These are phyloP conservation scores for Rhopalosiphum padi DNA, from an alignment of 1,140 invertebrate genomes.

Conservation along the genomic window DNA sequence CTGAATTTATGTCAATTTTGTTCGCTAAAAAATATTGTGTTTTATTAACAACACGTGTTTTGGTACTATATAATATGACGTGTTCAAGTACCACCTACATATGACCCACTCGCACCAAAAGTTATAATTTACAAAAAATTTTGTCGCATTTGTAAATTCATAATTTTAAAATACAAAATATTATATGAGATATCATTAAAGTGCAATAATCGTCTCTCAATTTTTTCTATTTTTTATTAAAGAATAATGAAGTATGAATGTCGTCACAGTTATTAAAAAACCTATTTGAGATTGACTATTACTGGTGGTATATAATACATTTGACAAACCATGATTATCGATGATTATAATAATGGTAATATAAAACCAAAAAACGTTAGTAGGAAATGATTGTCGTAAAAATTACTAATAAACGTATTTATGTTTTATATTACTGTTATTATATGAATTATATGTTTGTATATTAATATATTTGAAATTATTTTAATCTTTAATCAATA, in stretches of 20 bases:
- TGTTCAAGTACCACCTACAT: background rate
- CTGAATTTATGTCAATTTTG: background rate
- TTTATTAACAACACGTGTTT: background rate
- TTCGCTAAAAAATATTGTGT: background rate
- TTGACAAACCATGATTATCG: background rate
- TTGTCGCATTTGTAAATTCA: background rate
- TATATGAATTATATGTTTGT: background rate
- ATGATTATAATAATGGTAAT: background rate
- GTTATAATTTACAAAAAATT: background rate
- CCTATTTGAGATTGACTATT: background rate
- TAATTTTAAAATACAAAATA: background rate
- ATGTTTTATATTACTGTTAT: background rate
- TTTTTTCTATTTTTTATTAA: too few species aligned
- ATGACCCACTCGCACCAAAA: background rate
- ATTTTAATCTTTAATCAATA: background rate
- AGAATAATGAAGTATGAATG: background rate
- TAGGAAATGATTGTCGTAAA: background rate
- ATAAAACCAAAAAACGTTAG: background rate
- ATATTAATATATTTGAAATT: background rate
- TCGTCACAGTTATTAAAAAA: background rate
- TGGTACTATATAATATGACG: background rate
- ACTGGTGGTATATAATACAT: background rate
- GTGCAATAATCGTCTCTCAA: too few species aligned
- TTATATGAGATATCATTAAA: background rate
- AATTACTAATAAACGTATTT: background rate